Conservation (phyloP, 2,797 vertebrate genomes). For the Hapalemur alaotrensis region DNA sequence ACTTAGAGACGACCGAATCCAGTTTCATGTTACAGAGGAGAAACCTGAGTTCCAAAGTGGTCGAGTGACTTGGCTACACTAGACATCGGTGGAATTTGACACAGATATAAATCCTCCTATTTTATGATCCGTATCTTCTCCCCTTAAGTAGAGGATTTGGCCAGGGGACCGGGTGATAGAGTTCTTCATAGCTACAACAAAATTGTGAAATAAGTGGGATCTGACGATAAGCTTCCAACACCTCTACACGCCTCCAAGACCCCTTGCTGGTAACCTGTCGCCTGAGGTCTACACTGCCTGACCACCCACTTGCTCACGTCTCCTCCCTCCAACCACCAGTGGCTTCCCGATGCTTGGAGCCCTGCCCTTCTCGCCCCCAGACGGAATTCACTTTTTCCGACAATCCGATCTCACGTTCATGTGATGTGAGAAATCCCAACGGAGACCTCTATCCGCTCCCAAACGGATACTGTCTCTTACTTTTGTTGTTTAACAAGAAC, state of each 20-base stretch:
- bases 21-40: background rate
- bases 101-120: background rate
- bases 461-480: background rate
- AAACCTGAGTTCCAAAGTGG: background rate
- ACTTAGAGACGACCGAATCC: background rate
- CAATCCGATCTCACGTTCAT: background rate
- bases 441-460: background rate
- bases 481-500: background rate
- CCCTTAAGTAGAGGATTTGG: background rate
- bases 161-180: background rate
- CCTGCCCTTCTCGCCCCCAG: background rate
- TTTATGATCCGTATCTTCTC: background rate
- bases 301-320: fast-evolving
- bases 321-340: background rate
- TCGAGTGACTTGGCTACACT: background rate
- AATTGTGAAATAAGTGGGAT: background rate
- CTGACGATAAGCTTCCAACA: background rate
- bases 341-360: background rate
- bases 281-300: background rate
- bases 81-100: background rate
- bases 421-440: background rate
- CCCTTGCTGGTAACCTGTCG: background rate
- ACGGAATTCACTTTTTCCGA: background rate
- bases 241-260: background rate
- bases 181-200: background rate